Evolutionary conservation across 2,888 invertebrate genomes (phyloP).

Genomic region (Aleiodes testaceus): DNA sequence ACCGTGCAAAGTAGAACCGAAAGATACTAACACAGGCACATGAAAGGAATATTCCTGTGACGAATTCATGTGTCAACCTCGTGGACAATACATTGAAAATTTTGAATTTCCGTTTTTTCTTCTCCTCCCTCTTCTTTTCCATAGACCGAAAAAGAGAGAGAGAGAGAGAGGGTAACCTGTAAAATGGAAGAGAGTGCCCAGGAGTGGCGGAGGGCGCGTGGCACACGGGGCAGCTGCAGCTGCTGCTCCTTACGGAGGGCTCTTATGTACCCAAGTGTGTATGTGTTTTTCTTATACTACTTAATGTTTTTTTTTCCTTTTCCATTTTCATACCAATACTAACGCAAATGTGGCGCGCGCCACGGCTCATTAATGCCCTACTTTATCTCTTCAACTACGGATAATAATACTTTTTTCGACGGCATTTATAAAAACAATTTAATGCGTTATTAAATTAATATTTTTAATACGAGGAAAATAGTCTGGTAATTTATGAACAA

Average conservation of each 20-base stretch:
- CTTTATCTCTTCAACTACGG: slow-evolving; percentile 46
- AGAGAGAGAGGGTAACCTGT: slow-evolving; percentile 53
- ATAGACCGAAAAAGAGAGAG: slow-evolving; percentile 28
- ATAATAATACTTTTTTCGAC: slow-evolving; percentile 33
- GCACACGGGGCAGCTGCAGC: slow-evolving; percentile 64
- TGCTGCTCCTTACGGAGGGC: slow-evolving; percentile 55
- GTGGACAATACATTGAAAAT: slow-evolving; percentile 19
- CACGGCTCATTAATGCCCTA: slow-evolving; percentile 63
- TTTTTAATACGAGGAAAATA: slow-evolving; percentile 1
- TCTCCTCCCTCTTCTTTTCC: slow-evolving; percentile 6
- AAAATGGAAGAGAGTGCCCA: slow-evolving; percentile 51
- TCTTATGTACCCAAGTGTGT: slow-evolving; percentile 34
- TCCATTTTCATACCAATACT: slow-evolving; percentile 41
- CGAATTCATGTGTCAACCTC: slow-evolving; percentile 38
- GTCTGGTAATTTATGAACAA: neutral
- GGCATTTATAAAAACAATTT: slow-evolving; percentile 20
- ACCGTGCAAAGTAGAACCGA: slow-evolving; percentile 37
- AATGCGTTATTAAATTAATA: neutral
- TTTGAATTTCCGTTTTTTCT: slow-evolving; percentile 17
- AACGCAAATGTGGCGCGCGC: slow-evolving; percentile 60
- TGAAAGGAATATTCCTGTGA: slow-evolving; percentile 36
- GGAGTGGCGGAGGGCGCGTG: slow-evolving; percentile 64
- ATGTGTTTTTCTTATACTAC: slow-evolving; percentile 27
- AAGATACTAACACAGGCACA: slow-evolving; percentile 21
- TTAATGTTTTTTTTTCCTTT: slow-evolving; percentile 18